Conservation (phyloP, 2,797 vertebrate genomes). For the Pipistrellus nathusii region DNA sequence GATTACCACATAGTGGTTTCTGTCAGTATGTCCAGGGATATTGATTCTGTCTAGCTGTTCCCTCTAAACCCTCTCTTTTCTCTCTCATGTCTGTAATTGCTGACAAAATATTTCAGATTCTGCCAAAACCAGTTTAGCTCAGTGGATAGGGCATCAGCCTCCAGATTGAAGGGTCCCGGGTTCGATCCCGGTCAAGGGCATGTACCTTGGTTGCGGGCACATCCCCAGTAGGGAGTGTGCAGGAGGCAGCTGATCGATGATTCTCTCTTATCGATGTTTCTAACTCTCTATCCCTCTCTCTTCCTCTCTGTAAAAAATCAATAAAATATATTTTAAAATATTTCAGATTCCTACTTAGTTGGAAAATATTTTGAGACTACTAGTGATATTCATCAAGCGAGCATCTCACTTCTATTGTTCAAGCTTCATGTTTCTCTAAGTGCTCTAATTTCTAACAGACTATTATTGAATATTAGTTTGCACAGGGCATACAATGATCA, state of each 20-base stretch:
- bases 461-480: background rate
- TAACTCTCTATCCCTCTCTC: no score
- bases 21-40: background rate
- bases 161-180: no score
- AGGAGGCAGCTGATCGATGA: no score
- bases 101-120: constrained; percentile 56
- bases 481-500: background rate
- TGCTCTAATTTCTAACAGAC: constrained; percentile 36
- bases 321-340: no score
- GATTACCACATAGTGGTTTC: background rate
- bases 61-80: constrained; percentile 42
- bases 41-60: constrained; percentile 37
- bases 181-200: no score
- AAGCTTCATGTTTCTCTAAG: constrained; percentile 55
- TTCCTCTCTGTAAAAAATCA: no score
- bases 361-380: constrained; percentile 50
- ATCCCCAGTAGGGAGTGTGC: no score
- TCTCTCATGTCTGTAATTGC: background rate
- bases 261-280: no score
- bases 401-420: constrained; percentile 52
- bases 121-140: no score
- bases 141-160: no score
- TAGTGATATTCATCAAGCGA: constrained; percentile 57
- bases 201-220: no score
- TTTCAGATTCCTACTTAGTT: constrained; percentile 35